phyloP scores from a whole-genome alignment of 2,113 vertebrate genomes.

The Geococcyx californianus region DNA sequence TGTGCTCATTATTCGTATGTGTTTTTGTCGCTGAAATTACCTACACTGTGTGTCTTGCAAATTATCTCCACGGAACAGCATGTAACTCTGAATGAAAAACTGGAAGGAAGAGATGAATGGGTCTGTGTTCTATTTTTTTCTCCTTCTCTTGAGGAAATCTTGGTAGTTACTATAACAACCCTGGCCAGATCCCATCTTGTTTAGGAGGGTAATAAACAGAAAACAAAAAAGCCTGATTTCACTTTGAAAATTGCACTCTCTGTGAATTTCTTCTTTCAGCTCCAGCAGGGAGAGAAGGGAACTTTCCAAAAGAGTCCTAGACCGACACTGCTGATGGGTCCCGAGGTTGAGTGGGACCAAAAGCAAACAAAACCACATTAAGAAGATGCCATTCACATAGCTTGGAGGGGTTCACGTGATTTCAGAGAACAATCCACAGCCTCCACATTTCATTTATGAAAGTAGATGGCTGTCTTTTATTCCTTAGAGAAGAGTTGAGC shows the following conservation, averaged over 20 bases:
- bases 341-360: accelerated
- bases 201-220: conserved; percentile 52
- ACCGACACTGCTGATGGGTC: background rate
- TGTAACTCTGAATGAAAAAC: conserved; percentile 44
- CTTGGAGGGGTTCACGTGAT: background rate
- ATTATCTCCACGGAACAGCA: background rate
- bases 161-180: conserved; percentile 81
- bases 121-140: conserved; percentile 60
- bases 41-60: background rate
- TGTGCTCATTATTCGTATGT: background rate
- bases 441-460: background rate
- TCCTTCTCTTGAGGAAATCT: conserved; percentile 71
- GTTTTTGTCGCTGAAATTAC: background rate
- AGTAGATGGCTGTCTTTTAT: accelerated
- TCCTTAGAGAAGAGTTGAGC: background rate
- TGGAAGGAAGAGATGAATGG: conserved; percentile 61
- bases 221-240: background rate
- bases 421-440: accelerated
- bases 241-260: background rate
- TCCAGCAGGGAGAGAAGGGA: background rate
- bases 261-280: background rate
- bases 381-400: background rate
- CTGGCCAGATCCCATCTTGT: conserved; percentile 74
- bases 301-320: background rate
- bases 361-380: accelerated